These are phyloP conservation scores for Alethe diademata DNA, from an alignment of 2,113 vertebrate genomes.

Conservation along the genomic window DNA sequence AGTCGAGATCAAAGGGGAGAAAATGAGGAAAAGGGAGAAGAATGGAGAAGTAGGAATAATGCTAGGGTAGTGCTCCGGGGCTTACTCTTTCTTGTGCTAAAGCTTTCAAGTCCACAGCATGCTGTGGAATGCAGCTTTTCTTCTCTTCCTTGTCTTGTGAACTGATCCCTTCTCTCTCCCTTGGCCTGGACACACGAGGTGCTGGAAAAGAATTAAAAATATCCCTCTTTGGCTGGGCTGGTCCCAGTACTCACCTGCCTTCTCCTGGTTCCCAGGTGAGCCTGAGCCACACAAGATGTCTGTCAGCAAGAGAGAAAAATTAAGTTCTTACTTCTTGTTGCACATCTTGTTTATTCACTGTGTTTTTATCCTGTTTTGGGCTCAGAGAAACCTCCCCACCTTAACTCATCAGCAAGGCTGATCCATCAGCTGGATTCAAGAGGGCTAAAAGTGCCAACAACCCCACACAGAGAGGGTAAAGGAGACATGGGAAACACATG, in stretches of 20 bases:
- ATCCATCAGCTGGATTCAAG: background rate
- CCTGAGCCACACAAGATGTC: background rate
- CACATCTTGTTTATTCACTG: background rate
- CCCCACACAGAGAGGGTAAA: background rate
- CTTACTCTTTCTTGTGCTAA: background rate
- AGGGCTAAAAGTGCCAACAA: background rate
- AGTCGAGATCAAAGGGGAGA: constrained; percentile 22
- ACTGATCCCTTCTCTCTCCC: background rate
- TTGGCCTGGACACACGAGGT: too few relatives aligned
- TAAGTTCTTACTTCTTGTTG: background rate
- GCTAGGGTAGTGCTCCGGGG: background rate
- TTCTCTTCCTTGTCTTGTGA: background rate
- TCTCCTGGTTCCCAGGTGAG: background rate
- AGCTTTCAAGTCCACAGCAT: background rate
- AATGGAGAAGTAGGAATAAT: constrained; percentile 2
- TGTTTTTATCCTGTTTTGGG: background rate
- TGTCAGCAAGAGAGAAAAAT: background rate
- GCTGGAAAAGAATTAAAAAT: background rate
- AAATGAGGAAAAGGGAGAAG: background rate
- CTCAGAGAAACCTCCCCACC: background rate
- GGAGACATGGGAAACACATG: rapidly evolving
- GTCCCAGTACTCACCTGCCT: background rate
- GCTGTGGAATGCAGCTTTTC: background rate
- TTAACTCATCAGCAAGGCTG: background rate
- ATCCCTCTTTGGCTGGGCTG: background rate